These are phyloP conservation scores for Eupithecia vulgata DNA, from an alignment of 2,888 invertebrate species.

Conservation along the genomic window DNA sequence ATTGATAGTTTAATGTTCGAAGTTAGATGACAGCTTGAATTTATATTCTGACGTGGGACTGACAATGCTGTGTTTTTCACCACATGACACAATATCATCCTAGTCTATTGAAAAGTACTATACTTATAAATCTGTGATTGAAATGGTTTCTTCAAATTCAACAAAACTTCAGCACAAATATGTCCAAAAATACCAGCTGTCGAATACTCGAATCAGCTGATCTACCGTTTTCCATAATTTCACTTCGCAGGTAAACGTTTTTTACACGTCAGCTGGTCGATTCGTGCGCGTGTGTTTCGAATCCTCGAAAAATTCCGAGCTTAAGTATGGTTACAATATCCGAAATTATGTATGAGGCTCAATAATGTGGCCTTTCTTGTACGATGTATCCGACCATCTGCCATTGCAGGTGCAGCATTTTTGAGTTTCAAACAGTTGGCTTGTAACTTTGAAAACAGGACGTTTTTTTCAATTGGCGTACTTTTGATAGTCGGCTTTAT, in stretches of 20 bases:
- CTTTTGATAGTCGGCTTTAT: not conserved
- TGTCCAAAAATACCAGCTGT: constrained; percentile 31
- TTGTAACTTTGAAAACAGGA: constrained; percentile 40
- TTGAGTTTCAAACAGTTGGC: constrained; percentile 55
- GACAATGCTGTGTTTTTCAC: not conserved
- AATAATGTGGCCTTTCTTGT: constrained; percentile 50
- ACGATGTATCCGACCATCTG: constrained; percentile 70
- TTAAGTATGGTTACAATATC: constrained; percentile 9
- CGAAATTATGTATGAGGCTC: constrained; percentile 11
- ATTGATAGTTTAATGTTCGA: constrained; percentile 14
- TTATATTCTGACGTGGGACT: not conserved
- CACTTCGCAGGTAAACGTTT: constrained; percentile 64
- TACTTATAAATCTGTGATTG: too few species aligned
- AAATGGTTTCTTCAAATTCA: not conserved
- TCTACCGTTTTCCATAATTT: constrained; percentile 51
- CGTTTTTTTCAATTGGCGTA: constrained; percentile 25
- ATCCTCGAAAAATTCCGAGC: constrained; percentile 55
- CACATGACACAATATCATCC: not conserved
- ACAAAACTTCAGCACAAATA: not conserved
- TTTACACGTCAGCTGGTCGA: constrained; percentile 70
- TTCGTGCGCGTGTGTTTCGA: constrained; percentile 64
- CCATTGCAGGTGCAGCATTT: constrained; percentile 75
- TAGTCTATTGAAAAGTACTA: not conserved
- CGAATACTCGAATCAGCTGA: constrained; percentile 63
- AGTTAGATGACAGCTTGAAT: not conserved